phyloP scores from a whole-genome alignment of 2,797 vertebrate genomes.

The Gymnodraco acuticeps region DNA sequence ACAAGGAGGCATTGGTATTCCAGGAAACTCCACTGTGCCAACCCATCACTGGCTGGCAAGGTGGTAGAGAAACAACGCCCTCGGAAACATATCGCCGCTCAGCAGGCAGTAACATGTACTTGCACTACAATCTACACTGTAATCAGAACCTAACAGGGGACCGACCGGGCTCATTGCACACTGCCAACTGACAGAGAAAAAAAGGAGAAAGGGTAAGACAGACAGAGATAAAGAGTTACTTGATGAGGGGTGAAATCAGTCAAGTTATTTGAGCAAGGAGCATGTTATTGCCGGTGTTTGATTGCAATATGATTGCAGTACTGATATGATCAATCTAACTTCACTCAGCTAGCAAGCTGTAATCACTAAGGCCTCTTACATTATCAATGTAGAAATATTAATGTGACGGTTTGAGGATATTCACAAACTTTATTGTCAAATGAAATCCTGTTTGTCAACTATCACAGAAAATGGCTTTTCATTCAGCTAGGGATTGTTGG shows the following conservation, averaged over 20 bases:
- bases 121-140: slow-evolving; percentile 72
- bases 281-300: slow-evolving; percentile 41
- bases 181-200: slow-evolving; percentile 47
- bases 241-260: slow-evolving; percentile 49
- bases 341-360: slow-evolving; percentile 7
- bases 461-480: background rate
- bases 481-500: too few relatives aligned
- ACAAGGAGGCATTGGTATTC: slow-evolving; percentile 64
- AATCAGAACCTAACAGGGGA: slow-evolving; percentile 72
- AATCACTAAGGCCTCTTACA: slow-evolving; percentile 2
- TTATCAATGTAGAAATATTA: background rate
- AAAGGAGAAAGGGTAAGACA: slow-evolving; percentile 24
- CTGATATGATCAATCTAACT: slow-evolving; percentile 38
- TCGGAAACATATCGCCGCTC: slow-evolving; percentile 68
- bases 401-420: slow-evolving; percentile 1
- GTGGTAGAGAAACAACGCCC: slow-evolving; percentile 49
- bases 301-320: slow-evolving; percentile 22
- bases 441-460: slow-evolving; percentile 24
- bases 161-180: slow-evolving; percentile 44
- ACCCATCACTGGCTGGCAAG: slow-evolving; percentile 62
- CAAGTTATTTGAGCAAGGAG: slow-evolving; percentile 30
- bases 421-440: slow-evolving; percentile 13
- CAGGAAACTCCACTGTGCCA: slow-evolving; percentile 56
- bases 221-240: slow-evolving; percentile 36
- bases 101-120: slow-evolving; percentile 76